phyloP scores from a whole-genome alignment of 2,888 invertebrate species.

The Eupithecia dodoneata region DNA sequence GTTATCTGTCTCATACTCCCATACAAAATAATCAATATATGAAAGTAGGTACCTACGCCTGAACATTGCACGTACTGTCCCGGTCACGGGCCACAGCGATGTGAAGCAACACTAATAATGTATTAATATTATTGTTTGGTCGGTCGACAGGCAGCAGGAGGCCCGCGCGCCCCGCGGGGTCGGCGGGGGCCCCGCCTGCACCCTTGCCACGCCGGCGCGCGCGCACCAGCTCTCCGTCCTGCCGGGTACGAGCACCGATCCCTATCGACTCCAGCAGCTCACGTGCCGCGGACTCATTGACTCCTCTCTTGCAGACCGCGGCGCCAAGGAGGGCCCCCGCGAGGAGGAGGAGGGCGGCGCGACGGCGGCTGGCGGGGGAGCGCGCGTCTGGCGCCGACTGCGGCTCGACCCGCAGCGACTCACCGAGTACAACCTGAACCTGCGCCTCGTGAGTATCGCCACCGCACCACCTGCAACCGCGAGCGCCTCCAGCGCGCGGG shows the following conservation, averaged over 20 bases:
- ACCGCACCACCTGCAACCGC: conserved; percentile 33
- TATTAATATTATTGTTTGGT: background rate
- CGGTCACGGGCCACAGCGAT: too few species aligned
- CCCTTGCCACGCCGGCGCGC: conserved; percentile 44
- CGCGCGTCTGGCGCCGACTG: conserved; percentile 85
- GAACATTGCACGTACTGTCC: too few species aligned
- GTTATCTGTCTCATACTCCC: too few species aligned
- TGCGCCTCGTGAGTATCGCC: conserved; percentile 83
- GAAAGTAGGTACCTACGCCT: too few species aligned
- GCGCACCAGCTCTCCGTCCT: conserved; percentile 48
- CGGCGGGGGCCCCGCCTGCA: conserved; percentile 49
- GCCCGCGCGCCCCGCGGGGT: conserved; percentile 44
- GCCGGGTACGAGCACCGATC: background rate
- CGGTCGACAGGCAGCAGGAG: conserved; percentile 20
- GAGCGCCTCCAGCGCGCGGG: conserved; percentile 91
- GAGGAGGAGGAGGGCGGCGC: conserved; percentile 51
- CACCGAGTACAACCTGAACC: conserved; percentile 88
- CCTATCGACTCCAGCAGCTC: too few species aligned
- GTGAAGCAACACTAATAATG: too few species aligned
- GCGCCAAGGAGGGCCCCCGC: conserved; percentile 9
- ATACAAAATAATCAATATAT: too few species aligned
- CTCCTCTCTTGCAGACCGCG: background rate
- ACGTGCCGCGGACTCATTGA: background rate
- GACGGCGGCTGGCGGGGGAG: conserved; percentile 29
- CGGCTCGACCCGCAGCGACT: conserved; percentile 87